These are phyloP conservation scores for Morpho achilles DNA, from an alignment of 2,888 invertebrate genomes.

Conservation along the genomic window DNA sequence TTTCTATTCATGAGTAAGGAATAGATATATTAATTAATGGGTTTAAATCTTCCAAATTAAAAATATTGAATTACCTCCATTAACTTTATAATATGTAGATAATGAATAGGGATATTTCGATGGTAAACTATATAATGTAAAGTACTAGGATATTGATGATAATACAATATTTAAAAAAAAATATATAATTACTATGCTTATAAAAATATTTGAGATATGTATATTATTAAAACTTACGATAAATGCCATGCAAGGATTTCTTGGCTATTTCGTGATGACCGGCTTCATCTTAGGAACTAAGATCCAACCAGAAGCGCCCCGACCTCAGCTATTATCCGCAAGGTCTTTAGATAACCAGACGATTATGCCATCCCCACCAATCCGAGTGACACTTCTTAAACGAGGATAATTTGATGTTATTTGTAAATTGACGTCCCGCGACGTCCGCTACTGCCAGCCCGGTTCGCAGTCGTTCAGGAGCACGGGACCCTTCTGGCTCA, in stretches of 20 bases:
- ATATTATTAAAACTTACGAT: conserved; percentile 38
- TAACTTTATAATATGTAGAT: no score
- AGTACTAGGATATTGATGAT: no score
- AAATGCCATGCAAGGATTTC: conserved; percentile 24
- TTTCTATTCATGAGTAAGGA: no score
- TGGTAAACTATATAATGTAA: no score
- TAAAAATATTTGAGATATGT: not conserved
- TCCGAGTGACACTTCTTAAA: conserved; percentile 75
- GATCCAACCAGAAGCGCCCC: conserved; percentile 47
- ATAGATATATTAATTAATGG: no score
- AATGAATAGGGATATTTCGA: no score
- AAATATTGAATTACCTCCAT: no score
- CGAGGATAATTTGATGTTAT: conserved; percentile 78
- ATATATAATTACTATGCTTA: no score
- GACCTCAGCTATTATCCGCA: conserved; percentile 69
- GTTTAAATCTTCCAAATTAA: no score
- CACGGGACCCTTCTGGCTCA: conserved; percentile 60
- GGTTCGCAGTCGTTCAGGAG: conserved; percentile 65
- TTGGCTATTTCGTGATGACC: conserved; percentile 50
- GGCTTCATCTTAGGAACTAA: conserved; percentile 54
- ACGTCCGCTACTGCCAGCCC: conserved; percentile 60
- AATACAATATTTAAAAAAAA: no score
- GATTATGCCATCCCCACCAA: conserved; percentile 77
- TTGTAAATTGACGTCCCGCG: conserved; percentile 74
- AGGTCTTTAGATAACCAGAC: conserved; percentile 73